These are phyloP conservation scores for Lanistes nyassanus DNA, from an alignment of 1,140 invertebrate species.

Conservation along the genomic window DNA sequence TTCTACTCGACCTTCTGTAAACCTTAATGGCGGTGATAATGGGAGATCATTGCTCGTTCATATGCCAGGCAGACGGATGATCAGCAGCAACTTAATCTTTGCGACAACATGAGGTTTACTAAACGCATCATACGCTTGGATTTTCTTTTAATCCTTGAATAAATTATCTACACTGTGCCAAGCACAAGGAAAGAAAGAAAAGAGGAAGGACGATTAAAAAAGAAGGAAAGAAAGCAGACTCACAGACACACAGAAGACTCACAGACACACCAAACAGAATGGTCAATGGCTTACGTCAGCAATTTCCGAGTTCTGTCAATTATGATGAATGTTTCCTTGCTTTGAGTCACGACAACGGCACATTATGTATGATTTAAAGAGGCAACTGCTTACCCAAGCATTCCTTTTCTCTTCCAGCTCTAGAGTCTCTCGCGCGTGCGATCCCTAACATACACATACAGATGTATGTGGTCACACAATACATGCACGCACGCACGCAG, in stretches of 20 bases:
- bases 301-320: neutral
- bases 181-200: neutral
- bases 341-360: neutral
- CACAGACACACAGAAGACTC: neutral
- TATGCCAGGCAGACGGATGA: neutral
- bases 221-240: neutral
- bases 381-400: too few species aligned
- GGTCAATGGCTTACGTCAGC: neutral
- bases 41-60: neutral
- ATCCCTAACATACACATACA: conserved; percentile 3
- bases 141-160: neutral
- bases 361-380: neutral
- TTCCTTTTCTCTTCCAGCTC: too few species aligned
- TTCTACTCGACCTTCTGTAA: neutral
- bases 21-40: neutral
- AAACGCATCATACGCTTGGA: too few species aligned
- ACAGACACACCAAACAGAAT: neutral
- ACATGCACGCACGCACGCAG: conserved; percentile 2
- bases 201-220: neutral
- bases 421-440: neutral
- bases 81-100: neutral
- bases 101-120: neutral
- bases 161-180: neutral
- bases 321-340: neutral
- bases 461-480: neutral